phyloP scores from a whole-genome alignment of 2,113 vertebrate species.

The Camarhynchus parvulus region DNA sequence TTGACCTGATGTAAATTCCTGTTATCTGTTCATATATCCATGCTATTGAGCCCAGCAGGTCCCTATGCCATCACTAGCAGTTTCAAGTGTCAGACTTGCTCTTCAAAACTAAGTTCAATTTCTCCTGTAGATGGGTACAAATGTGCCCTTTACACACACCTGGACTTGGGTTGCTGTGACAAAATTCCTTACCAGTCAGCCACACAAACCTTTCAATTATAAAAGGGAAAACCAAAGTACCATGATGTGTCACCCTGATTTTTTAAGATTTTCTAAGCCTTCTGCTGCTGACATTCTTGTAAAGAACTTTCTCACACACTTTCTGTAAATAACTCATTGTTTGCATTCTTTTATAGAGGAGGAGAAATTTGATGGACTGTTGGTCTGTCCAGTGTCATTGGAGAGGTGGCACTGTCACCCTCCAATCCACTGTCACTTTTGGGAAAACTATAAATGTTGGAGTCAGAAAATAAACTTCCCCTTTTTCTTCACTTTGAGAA shows the following conservation, averaged over 20 bases:
- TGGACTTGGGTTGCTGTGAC: not conserved
- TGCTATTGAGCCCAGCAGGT: accelerated
- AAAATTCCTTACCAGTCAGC: not conserved
- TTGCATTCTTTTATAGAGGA: too few species aligned
- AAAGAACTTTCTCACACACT: too few species aligned
- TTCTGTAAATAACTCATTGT: too few species aligned
- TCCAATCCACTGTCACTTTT: too few species aligned
- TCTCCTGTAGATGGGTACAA: not conserved
- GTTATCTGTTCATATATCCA: not conserved
- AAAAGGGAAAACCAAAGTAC: not conserved
- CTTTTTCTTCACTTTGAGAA: too few species aligned
- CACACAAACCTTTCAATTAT: not conserved
- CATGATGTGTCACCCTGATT: not conserved
- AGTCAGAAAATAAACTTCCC: too few species aligned
- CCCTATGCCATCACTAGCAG: not conserved
- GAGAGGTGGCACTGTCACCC: too few species aligned
- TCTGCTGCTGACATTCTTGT: too few species aligned
- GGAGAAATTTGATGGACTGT: too few species aligned
- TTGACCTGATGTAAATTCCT: not conserved
- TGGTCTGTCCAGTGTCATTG: too few species aligned
- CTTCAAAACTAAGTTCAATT: not conserved
- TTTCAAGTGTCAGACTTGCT: not conserved
- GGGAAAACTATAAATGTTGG: too few species aligned
- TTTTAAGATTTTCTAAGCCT: too few species aligned
- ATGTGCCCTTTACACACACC: not conserved